phyloP scores from a whole-genome alignment of 2,113 vertebrate genomes.

The Actenoides lindsayi region DNA sequence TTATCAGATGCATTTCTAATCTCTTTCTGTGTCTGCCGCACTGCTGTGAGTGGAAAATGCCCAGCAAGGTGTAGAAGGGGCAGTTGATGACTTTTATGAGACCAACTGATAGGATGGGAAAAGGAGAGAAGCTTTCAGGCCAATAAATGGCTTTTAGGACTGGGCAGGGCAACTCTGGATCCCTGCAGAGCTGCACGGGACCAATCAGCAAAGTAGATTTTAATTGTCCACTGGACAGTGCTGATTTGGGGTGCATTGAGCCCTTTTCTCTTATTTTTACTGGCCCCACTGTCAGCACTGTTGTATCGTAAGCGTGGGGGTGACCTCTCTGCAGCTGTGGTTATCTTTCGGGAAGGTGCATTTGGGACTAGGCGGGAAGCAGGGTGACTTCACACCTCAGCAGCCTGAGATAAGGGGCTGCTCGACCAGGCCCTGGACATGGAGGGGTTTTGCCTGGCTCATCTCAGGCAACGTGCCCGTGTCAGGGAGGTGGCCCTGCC shows the following conservation, averaged over 20 bases:
- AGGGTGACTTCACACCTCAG: background rate
- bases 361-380: background rate
- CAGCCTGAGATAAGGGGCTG: background rate
- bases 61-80: background rate
- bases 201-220: accelerated
- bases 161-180: background rate
- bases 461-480: accelerated
- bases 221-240: accelerated
- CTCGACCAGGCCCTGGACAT: accelerated
- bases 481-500: too few relatives aligned
- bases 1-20: background rate
- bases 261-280: background rate
- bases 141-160: background rate
- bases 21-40: accelerated
- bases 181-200: background rate
- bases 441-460: accelerated
- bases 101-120: background rate
- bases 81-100: background rate
- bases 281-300: accelerated
- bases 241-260: accelerated
- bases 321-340: background rate
- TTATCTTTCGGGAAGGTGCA: background rate
- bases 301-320: accelerated
- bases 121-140: background rate
- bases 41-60: accelerated